Conservation (phyloP, 2,113 vertebrate genomes). For the Thomomys bottae region DNA sequence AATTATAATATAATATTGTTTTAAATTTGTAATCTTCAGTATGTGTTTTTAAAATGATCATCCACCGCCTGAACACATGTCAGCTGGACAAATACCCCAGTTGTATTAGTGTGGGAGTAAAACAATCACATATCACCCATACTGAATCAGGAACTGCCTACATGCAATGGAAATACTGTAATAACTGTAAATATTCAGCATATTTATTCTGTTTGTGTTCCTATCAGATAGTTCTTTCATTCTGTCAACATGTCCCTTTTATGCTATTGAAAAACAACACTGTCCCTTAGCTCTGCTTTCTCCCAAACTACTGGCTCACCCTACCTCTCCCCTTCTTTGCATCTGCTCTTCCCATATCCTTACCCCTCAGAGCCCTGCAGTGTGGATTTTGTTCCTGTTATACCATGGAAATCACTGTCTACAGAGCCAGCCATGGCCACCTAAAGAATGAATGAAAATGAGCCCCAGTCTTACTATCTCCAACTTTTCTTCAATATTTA, state of each 20-base stretch:
- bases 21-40: neutral
- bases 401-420: neutral
- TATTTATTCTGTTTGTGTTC: neutral
- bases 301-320: neutral
- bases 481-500: neutral
- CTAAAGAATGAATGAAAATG: neutral
- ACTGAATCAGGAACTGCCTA: neutral
- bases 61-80: neutral
- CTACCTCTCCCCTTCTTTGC: neutral
- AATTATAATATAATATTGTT: too few relatives aligned
- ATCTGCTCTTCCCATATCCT: neutral
- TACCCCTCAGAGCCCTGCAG: neutral
- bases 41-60: constrained; percentile 43
- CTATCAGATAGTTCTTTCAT: neutral
- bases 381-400: neutral
- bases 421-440: neutral
- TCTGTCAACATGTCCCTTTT: neutral
- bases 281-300: neutral
- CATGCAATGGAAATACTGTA: neutral
- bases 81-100: neutral
- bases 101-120: neutral
- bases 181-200: neutral
- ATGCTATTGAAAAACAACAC: too few relatives aligned
- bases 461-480: rapidly evolving
- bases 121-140: neutral